phyloP scores from a whole-genome alignment of 35 echinoderm and acorn worm genomes.

The Anneissia japonica region DNA sequence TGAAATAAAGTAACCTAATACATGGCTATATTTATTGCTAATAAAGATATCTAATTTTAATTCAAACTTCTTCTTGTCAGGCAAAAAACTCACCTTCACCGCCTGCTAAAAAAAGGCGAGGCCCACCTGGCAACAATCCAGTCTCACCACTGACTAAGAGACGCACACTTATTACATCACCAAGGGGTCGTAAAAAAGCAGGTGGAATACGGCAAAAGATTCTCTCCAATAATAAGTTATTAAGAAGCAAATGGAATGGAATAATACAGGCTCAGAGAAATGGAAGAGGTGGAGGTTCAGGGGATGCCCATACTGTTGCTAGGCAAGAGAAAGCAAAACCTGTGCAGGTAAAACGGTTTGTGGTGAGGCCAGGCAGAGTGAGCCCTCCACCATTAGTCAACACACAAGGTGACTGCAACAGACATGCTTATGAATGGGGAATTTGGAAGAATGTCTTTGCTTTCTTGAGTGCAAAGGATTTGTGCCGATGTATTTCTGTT shows the following conservation, averaged over 20 bases:
- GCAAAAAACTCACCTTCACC: background rate
- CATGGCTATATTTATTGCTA: too few species aligned
- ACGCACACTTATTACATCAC: background rate
- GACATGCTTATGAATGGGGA: constrained; percentile 37
- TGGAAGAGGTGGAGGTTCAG: background rate
- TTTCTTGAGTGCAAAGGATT: constrained; percentile 37
- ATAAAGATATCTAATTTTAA: too few species aligned
- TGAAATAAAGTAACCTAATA: too few species aligned
- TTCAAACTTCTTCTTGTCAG: background rate
- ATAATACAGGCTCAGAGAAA: background rate
- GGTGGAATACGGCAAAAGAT: background rate
- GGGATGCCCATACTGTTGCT: background rate
- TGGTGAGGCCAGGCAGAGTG: constrained; percentile 65
- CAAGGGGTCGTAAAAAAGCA: background rate
- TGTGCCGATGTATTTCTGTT: constrained; percentile 66
- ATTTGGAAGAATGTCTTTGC: constrained; percentile 73
- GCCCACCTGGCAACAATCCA: background rate
- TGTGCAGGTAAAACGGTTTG: constrained; percentile 43
- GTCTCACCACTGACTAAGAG: background rate
- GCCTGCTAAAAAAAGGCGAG: background rate
- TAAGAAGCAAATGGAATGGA: background rate
- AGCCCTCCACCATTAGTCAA: constrained; percentile 64
- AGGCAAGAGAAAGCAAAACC: constrained; percentile 32
- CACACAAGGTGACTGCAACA: constrained; percentile 28
- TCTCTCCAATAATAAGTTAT: background rate